Evolutionary conservation across 2,113 vertebrate species (phyloP), one percentile per base, ranked within the genome.

Genomic region (Chitala chitala): DNA sequence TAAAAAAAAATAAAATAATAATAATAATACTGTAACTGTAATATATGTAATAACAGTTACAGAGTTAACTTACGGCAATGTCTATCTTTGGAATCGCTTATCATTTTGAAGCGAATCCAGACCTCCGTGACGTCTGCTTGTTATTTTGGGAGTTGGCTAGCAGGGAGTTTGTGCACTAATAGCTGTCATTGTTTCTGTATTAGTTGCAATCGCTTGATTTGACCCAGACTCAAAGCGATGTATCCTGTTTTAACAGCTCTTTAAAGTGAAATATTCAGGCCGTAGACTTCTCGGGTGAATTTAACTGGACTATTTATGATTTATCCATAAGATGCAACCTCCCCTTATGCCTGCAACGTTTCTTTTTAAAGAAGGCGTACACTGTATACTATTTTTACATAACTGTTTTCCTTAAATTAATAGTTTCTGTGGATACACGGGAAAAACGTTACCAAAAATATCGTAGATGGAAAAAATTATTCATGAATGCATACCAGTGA

Each of bases 401-500:
- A 64, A 87, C 87, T 88, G 63, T 88, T 87, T 83, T 78, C 78
- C 71, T 46, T 78, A 76, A 78, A 69, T 81, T 76, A 76, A 29
- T 0, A 22, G 86, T 89, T 59, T 76, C 75, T 80, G 79, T 84
- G 82, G 82, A 63, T 81, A 89, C 86, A 29, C 75, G 12, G 77
- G 10, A 76, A 84, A 78, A 29, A 76, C 73, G 54, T 55, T 58
- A 80, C 85, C 86, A 84, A 84, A 80, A 84, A 86, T 88, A 85
- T 22, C 66, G 51, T 46, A 72, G 20, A 40, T 74, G 46, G 79
- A 80, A 73, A 87, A 77, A 64, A 83, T 84, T 85, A 85, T 87
- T 87, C 83, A 85, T 79, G 79, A 82, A 73, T 48, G 69, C 55
- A 74, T 71, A 59, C 50, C 46, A 5, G 22, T 36, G 42, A 68